Base-by-base conservation (phyloP, 2,888 invertebrate species). In the Drosophila formosana region DNA sequence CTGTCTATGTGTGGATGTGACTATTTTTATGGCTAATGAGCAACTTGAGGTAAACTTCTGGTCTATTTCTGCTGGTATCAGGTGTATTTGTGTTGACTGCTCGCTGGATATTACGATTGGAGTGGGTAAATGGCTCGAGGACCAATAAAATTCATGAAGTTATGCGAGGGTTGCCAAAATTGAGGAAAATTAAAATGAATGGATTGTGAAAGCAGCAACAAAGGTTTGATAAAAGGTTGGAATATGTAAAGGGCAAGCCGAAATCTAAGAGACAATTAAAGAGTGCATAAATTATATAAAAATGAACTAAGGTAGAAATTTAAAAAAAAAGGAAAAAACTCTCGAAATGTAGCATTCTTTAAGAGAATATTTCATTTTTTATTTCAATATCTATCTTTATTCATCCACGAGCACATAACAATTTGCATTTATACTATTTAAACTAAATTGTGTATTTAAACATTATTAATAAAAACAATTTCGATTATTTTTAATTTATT, bases 11-110 rank as follows among this genome's bases (percentile, higher is more conserved):
- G 64, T 61, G 76, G 73, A 80, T 82, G 78, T 87, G 84, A 87
- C 84, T 81, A 84, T 76, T 82, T 87, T 87, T 84, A 87, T 82
- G 82, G 85, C 66, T 82, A 82, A 87, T 82, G 78, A 87, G 88
- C 82, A 72, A 69, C 73, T 82, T 72, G 75, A 67, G 72, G 64
- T 69, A 65, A 70, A 66, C 79, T 82, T 67, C 57, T 55, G 51
- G 64, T 25, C 68, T 50, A 53, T 66, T 72, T 47, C 23, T n/a
- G 37, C 11, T 2, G 52, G 68, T 65, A 74, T 83, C 83, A 86
- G 78, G 84, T 83, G 81, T 52, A 66, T 55, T 34, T 25, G 34
- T 25, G 18, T 46, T n/a, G 57, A 34, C 53, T 50, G 34, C 39
- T 28, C 26, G 47, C 30, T 49, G 55, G 25, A 37, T 63, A 50